A percentile compares a stretch with the other conserved stretches of the same genome.
Conservation (phyloP, 1,140 invertebrate genomes). For the Tetranychus cinnabarinus region DNA sequence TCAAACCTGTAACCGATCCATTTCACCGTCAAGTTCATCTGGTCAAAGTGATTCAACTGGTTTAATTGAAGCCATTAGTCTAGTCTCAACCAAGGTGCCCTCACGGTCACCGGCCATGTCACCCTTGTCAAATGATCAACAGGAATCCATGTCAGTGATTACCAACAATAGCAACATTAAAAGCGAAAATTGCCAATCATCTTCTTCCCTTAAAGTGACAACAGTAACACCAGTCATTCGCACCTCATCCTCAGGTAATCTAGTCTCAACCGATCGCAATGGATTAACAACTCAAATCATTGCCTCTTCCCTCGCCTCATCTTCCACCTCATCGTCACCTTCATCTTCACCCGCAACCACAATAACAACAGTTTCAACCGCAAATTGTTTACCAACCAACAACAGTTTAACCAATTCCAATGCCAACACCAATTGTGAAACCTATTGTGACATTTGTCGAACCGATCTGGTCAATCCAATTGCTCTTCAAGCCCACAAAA, state of each 20-base stretch:
- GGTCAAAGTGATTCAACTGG: not conserved
- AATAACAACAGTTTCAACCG: not conserved
- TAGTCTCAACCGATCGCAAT: no score
- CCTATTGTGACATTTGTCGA: conserved; percentile 58
- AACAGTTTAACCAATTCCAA: no score
- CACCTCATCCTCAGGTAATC: not conserved
- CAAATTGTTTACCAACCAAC: not conserved
- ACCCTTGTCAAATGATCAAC: not conserved
- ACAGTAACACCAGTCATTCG: not conserved
- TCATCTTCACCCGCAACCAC: not conserved
- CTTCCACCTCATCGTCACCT: not conserved
- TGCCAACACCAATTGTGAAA: conserved; percentile 10
- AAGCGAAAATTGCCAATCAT: not conserved
- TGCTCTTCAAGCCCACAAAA: conserved; percentile 34
- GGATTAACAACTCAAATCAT: not conserved
- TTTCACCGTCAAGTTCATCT: no score
- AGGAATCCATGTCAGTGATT: not conserved
- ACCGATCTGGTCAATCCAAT: conserved; percentile 99
- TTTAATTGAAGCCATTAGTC: not conserved
- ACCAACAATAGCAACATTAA: not conserved
- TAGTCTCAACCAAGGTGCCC: not conserved
- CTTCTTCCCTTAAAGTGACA: not conserved
- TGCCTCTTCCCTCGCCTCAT: not conserved
- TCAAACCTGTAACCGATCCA: no score
- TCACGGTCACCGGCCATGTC: not conserved